A percentile compares a stretch with the other conserved stretches of the same genome.
Evolutionary conservation across 2,888 invertebrate species (phyloP).

Genomic region (Coelinius sp.): DNA sequence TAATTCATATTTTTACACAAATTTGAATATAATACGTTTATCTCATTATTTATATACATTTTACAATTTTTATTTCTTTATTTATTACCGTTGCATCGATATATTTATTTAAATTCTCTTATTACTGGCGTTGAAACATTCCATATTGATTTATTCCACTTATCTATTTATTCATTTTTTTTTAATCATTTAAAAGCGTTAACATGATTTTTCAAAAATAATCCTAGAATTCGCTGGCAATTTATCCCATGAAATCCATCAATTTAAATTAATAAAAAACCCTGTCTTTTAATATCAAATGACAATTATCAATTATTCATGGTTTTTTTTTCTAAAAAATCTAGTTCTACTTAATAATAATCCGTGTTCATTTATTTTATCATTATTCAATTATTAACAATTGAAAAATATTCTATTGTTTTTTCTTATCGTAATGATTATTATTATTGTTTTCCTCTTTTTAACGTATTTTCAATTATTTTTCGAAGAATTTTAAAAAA

Average conservation of each 20-base stretch:
- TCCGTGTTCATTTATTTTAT: neutral
- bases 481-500: too few relatives aligned
- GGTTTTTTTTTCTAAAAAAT: conserved; percentile 9
- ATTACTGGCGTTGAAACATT: neutral
- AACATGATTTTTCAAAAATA: neutral
- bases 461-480: neutral
- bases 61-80: conserved; percentile 35
- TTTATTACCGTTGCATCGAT: conserved; percentile 22
- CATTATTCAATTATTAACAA: neutral
- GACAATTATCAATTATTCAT: too few relatives aligned
- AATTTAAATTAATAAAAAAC: neutral
- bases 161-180: conserved; percentile 30
- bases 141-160: conserved; percentile 12
- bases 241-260: neutral
- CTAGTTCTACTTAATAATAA: neutral
- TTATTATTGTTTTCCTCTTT: neutral
- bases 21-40: conserved; percentile 57
- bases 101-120: neutral
- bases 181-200: conserved; percentile 1
- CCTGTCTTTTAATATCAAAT: neutral
- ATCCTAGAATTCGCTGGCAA: conserved; percentile 15
- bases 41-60: conserved; percentile 42
- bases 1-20: conserved; percentile 68
- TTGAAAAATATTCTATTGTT: conserved; percentile 1
- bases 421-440: neutral